Evolutionary conservation across 2,888 invertebrate species (phyloP), one percentile per base, ranked within the genome.

Genomic region (Eupithecia abbreviata): DNA sequence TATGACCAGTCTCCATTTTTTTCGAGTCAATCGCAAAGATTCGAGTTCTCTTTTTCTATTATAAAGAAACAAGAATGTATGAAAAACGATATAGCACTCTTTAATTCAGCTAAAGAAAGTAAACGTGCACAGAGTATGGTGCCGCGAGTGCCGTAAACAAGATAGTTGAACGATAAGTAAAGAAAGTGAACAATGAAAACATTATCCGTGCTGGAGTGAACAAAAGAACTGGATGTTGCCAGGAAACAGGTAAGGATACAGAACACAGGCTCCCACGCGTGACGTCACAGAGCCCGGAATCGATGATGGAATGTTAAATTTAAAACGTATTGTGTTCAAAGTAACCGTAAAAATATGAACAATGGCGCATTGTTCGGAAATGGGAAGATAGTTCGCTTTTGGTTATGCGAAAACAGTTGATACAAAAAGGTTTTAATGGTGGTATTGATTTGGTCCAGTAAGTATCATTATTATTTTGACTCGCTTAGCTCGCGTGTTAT

Each of bases 331-430:
- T 77, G 69, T 77, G 10, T 65, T 72, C 47, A 13, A 55, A 75
- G 15, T 51, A 76, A 75, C 78, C 68, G 78, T 78, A 75, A 77
- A 70, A 73, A 66, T 62, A 30, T 65, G 49, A 65, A 76, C 78
- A 78, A 78, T 76, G 65, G 71, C 9, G 71, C 73, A 73, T 75
- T 75, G 78, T 78, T 74, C 69, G 69, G 47, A 47, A 18, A 69
- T 47, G 30, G 69, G 47, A 43, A 43, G 45, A 68, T 68, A 68
- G 67, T 45, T 67, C n/a, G 9, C 15, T 43, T 68, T 68, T 9
- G 45, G 67, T 45, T 45, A 43, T 68, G 67, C 67, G 67, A 43
- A 68, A 68, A 45, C 15, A 45, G 41, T 45, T 15, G 10, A 68
- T 10, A 45, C 18, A 41, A 66, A 41, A 5, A 43, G 4, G 10